Base-by-base conservation (phyloP, 2,888 invertebrate species). In the Rhamphomyia laevipes region DNA sequence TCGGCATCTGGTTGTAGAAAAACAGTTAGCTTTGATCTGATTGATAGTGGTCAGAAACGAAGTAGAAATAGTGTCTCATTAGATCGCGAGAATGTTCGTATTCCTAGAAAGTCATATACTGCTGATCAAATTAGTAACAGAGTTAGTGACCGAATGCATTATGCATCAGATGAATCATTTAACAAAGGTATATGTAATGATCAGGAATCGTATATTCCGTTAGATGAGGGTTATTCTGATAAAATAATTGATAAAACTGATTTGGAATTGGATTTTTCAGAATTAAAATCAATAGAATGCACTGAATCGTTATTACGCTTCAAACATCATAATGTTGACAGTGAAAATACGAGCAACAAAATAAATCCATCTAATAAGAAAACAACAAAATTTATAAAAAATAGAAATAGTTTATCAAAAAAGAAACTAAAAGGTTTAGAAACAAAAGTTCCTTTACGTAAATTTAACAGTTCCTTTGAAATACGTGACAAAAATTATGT, bases 11-110 rank as follows among this genome's bases (percentile, higher is more conserved):
- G 61, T 27, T 64, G 60, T 51, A 62, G 70, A 1, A 70, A 70
- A 53, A 70, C 70, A 11, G 70, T 70, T 38, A 70, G 70, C 53
- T 70, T 70, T 53, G 70, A 70, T 57, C 57, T 69, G 45, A 64
- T 65, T 16, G 55, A 58, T 6, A 41, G 50, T 33, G 47, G 49
- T 33, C 52, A 55, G 11, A 51, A 46, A 12, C 53, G 51, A 18
- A 51, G 53, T 48, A 46, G 15, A 33, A 54, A 40, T 37, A 46
- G 43, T 47, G 38, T 45, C 31, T 44, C 44, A 10, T 23, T 44
- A 38, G 46, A 46, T 17, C 38, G 42, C 13, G 47, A 46, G 33
- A 47, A 13, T 15, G 17, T 45, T 42, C 15, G 15, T 4, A 45
- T 50, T 35, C 62, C 65, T 55, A 61, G 61, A 12, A 66, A 66